A percentile compares a stretch with the other conserved stretches of the same genome.
phyloP scores from a whole-genome alignment of 2,888 invertebrate genomes.

The Cyrtodaria siliqua region DNA sequence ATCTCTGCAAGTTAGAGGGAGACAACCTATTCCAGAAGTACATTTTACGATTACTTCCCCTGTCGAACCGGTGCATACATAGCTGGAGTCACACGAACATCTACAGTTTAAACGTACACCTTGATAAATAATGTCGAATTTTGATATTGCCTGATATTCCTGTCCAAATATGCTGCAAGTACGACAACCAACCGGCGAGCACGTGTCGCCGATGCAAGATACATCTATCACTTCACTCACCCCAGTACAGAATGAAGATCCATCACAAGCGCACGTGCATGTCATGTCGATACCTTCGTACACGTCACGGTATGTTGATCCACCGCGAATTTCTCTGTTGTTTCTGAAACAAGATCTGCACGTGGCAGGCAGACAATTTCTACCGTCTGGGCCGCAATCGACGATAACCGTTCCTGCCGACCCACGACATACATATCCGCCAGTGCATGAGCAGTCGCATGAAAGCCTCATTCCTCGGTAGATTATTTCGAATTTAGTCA shows the following conservation, averaged over 20 bases:
- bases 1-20: constrained; percentile 27
- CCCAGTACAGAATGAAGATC: constrained; percentile 32
- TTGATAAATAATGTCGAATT: constrained; percentile 41
- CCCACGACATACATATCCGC: constrained; percentile 47
- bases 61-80: constrained; percentile 49
- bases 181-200: constrained; percentile 57
- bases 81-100: constrained; percentile 73
- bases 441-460: constrained; percentile 57
- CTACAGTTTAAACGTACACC: constrained; percentile 63
- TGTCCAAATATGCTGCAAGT: constrained; percentile 55
- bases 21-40: constrained; percentile 19
- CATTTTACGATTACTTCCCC: constrained; percentile 23
- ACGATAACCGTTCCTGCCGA: constrained; percentile 21
- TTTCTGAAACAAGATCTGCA: constrained; percentile 43
- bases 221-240: constrained; percentile 12
- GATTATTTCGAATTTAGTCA: constrained; percentile 43
- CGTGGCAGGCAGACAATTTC: constrained; percentile 28
- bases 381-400: constrained; percentile 36
- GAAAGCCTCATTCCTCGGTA: constrained; percentile 33
- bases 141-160: constrained; percentile 19
- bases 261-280: constrained; percentile 44
- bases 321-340: constrained; percentile 24
- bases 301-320: constrained; percentile 15
- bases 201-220: constrained; percentile 26
- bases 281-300: constrained; percentile 43